phyloP scores from a whole-genome alignment of 2,113 vertebrate species.

The Clarias batrachus region DNA sequence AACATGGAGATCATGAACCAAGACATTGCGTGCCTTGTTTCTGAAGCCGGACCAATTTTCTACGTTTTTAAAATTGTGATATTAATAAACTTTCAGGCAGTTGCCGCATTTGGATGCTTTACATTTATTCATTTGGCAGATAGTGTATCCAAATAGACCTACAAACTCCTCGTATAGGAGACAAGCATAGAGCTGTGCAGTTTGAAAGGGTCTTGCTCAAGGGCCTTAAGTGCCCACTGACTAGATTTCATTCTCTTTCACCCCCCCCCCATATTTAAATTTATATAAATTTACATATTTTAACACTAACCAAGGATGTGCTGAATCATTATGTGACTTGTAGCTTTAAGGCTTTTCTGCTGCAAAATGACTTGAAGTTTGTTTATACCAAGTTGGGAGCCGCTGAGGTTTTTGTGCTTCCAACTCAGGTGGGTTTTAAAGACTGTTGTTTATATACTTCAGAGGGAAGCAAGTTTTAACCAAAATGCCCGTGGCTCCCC shows the following conservation, averaged over 20 bases:
- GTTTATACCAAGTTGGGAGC: not conserved
- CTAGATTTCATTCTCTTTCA: slow-evolving; percentile 3
- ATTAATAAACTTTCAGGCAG: slow-evolving; percentile 75
- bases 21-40: slow-evolving; percentile 82
- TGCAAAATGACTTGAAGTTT: not conserved
- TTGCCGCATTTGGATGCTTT: slow-evolving; percentile 64
- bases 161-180: not conserved
- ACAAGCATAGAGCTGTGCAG: not conserved
- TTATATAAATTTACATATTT: no score
- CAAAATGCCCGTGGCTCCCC: not conserved
- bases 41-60: slow-evolving; percentile 81
- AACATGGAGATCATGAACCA: slow-evolving; percentile 72
- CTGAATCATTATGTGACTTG: not conserved
- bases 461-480: slow-evolving; percentile 1
- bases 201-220: not conserved
- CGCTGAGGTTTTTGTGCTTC: not conserved
- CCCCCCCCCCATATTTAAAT: not conserved
- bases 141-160: not conserved
- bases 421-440: not conserved
- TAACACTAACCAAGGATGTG: no score
- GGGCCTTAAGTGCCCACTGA: not conserved
- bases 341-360: slow-evolving; percentile 23
- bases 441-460: slow-evolving; percentile 7
- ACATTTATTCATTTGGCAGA: slow-evolving; percentile 22
- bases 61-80: slow-evolving; percentile 82